phyloP scores from a whole-genome alignment of 2,888 invertebrate species.

The Ectropis crepuscularia region DNA sequence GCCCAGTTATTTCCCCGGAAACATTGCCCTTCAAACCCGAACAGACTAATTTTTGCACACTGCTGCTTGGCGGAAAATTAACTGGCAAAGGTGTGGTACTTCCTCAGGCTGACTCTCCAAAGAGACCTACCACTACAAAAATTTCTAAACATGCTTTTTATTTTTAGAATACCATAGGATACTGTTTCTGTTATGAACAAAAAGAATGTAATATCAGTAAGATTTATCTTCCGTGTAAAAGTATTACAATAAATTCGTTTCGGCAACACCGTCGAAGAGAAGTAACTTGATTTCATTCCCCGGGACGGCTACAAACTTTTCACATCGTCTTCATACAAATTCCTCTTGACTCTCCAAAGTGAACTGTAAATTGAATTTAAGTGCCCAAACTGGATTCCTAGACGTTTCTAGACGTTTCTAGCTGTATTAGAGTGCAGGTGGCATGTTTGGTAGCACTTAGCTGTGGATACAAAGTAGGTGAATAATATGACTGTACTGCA shows the following conservation, averaged over 20 bases:
- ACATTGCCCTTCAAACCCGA: too few species aligned
- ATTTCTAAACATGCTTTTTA: too few species aligned
- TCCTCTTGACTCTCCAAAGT: conserved; percentile 13
- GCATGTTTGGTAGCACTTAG: conserved; percentile 21
- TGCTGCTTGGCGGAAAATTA: too few species aligned
- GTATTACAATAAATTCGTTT: not conserved
- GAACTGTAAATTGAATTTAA: conserved; percentile 14
- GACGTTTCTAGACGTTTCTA: conserved; percentile 10
- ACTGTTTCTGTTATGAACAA: not conserved
- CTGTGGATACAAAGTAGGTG: not conserved
- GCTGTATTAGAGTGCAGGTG: conserved; percentile 3
- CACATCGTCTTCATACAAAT: conserved; percentile 15
- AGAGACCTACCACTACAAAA: too few species aligned
- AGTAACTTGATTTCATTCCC: conserved; percentile 7
- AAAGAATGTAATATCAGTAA: not conserved
- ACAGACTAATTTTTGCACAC: too few species aligned
- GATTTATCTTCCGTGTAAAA: not conserved
- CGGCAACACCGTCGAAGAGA: conserved; percentile 1
- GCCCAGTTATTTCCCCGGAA: too few species aligned
- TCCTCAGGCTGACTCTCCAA: too few species aligned
- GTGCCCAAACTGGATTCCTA: conserved; percentile 5
- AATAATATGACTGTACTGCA: too few species aligned
- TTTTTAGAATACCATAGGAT: too few species aligned
- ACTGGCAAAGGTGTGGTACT: too few species aligned
- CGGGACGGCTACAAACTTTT: conserved; percentile 5